Percentiles rank a stretch among this genome's conserved stretches.
Evolutionary conservation across 2,113 vertebrate genomes (phyloP).

Genomic region (Pangasianodon gigas): DNA sequence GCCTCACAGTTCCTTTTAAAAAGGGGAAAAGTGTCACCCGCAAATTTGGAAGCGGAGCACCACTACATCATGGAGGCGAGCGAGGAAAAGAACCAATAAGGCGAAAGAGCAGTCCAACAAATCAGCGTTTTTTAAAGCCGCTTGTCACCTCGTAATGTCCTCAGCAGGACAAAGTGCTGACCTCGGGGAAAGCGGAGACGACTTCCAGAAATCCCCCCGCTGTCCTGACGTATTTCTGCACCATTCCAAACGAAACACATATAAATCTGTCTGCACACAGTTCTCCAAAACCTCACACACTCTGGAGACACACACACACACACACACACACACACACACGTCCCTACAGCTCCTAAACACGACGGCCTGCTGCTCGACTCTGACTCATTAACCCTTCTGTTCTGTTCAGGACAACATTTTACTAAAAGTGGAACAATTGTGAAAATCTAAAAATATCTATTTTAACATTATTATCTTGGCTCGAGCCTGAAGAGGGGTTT

Average conservation of each 20-base stretch:
- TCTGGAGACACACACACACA: slow-evolving; percentile 54
- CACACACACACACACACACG: slow-evolving; percentile 54
- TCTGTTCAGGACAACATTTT: not conserved
- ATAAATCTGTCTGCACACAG: slow-evolving; percentile 76
- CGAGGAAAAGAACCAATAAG: slow-evolving; percentile 38
- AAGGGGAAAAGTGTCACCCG: slow-evolving; percentile 1
- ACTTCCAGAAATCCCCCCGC: slow-evolving; percentile 69
- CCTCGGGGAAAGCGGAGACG: slow-evolving; percentile 72
- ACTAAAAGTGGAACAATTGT: not conserved
- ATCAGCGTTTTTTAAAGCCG: slow-evolving; percentile 70
- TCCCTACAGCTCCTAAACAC: slow-evolving; percentile 13
- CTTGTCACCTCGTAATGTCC: slow-evolving; percentile 74
- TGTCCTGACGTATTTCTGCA: slow-evolving; percentile 65
- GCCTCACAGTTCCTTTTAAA: not conserved
- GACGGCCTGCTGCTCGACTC: slow-evolving; percentile 1
- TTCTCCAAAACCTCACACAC: slow-evolving; percentile 55
- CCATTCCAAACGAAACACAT: slow-evolving; percentile 71
- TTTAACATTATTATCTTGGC: not conserved
- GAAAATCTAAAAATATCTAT: not conserved
- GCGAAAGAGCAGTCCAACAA: slow-evolving; percentile 56
- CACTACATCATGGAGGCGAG: slow-evolving; percentile 13
- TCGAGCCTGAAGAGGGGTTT: not conserved
- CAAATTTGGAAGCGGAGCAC: not conserved
- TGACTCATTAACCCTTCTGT: slow-evolving; percentile 6
- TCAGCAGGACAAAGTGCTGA: slow-evolving; percentile 74